Evolutionary conservation across 2,797 vertebrate species (phyloP).

Genomic region (Rhinella marina): DNA sequence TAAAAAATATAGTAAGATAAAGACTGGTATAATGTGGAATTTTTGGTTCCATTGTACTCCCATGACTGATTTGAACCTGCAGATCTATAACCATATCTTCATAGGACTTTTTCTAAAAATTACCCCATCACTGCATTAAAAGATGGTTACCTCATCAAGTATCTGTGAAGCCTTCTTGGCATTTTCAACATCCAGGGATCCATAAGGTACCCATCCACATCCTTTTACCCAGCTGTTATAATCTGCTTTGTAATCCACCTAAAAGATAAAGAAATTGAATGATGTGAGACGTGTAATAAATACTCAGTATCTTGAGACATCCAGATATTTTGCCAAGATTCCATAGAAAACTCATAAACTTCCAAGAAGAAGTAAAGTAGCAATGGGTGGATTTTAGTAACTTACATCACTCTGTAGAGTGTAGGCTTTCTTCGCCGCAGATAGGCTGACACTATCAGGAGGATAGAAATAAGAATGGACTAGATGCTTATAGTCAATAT

Average conservation of each 20-base stretch:
- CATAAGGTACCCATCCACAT: conserved; percentile 83
- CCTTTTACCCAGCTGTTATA: conserved; percentile 88
- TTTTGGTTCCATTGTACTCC: too few species aligned
- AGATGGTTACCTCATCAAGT: conserved; percentile 81
- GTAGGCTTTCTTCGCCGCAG: conserved; percentile 86
- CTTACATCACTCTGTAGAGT: conserved; percentile 87
- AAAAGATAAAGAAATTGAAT: conserved; percentile 55
- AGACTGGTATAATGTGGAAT: too few species aligned
- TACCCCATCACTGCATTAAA: background rate
- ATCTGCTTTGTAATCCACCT: conserved; percentile 91
- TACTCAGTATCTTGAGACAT: background rate
- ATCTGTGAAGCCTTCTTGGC: conserved; percentile 84
- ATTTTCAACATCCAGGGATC: conserved; percentile 87
- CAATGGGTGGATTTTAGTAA: background rate
- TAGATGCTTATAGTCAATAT: conserved; percentile 80
- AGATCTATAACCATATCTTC: background rate
- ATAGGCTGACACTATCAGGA: conserved; percentile 79
- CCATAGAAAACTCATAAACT: background rate
- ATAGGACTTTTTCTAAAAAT: background rate
- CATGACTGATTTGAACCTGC: background rate
- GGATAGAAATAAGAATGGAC: conserved; percentile 80
- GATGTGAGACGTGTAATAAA: background rate
- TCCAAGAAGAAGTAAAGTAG: background rate
- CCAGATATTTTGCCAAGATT: background rate
- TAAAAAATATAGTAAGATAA: too few species aligned